These are phyloP conservation scores for Agriopis marginaria DNA, from an alignment of 2,888 invertebrate genomes.

Conservation along the genomic window DNA sequence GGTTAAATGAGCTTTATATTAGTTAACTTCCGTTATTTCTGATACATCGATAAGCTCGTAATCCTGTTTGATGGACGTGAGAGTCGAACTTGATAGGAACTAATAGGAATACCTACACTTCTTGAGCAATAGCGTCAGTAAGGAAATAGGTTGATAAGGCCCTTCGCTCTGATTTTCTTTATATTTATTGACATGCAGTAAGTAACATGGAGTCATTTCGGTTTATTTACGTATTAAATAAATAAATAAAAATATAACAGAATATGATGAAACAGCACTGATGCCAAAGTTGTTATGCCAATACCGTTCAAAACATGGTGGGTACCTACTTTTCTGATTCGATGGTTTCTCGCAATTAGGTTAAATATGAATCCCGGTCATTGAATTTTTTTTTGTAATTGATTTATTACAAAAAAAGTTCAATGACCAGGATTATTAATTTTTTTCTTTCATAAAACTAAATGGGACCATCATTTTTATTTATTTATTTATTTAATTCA, in stretches of 20 bases:
- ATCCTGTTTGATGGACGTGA: constrained; percentile 33
- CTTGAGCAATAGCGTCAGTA: background rate
- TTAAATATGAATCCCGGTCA: too few relatives aligned
- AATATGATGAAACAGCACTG: background rate
- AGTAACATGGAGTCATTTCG: too few relatives aligned
- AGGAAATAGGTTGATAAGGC: background rate
- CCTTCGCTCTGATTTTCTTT: background rate
- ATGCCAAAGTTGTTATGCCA: background rate
- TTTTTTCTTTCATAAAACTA: too few relatives aligned
- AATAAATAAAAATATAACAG: background rate
- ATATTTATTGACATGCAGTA: background rate
- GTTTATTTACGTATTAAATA: too few relatives aligned
- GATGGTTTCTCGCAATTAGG: too few relatives aligned
- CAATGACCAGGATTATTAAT: too few relatives aligned
- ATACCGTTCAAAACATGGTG: too few relatives aligned
- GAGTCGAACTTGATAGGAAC: constrained; percentile 3
- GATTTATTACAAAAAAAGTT: too few relatives aligned
- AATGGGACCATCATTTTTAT: too few relatives aligned
- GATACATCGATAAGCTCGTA: constrained; percentile 22
- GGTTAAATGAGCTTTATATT: constrained; percentile 30
- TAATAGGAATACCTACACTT: constrained; percentile 1
- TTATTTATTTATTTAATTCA: too few relatives aligned
- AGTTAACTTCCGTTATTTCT: constrained; percentile 29
- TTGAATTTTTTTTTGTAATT: too few relatives aligned
- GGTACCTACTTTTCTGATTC: too few relatives aligned